Conservation (phyloP, 2,888 invertebrate species). For the Chloromyia formosa region DNA sequence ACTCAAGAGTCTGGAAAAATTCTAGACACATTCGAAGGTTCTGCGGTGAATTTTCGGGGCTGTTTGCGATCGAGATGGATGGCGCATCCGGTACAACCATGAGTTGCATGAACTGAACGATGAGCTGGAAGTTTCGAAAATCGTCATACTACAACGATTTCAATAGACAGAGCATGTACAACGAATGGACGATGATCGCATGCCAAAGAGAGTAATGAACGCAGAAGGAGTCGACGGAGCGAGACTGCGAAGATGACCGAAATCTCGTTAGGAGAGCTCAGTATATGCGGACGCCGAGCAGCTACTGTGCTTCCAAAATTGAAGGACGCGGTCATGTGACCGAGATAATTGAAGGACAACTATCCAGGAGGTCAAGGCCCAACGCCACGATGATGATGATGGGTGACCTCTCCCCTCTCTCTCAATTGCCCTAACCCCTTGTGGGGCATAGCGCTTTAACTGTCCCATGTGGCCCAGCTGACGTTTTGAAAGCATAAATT, state of each 20-base stretch:
- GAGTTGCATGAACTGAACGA: neutral
- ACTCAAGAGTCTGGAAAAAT: conserved; percentile 19
- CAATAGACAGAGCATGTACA: neutral
- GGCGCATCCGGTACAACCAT: conserved; percentile 35
- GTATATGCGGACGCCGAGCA: neutral
- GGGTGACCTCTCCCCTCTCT: too few relatives aligned
- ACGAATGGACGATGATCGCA: neutral
- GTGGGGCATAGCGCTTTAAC: too few relatives aligned
- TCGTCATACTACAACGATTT: neutral
- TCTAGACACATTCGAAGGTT: conserved; percentile 42
- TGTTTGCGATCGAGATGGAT: neutral
- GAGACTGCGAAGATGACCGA: neutral
- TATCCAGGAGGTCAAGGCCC: neutral
- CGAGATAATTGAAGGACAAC: conserved; percentile 1
- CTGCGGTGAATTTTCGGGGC: conserved; percentile 45
- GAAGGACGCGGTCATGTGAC: too few relatives aligned
- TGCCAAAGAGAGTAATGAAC: neutral
- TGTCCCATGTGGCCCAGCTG: too few relatives aligned
- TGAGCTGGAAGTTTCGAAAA: neutral
- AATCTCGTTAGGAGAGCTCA: neutral
- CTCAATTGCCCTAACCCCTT: too few relatives aligned
- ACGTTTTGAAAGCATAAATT: too few relatives aligned
- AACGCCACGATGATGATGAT: too few relatives aligned
- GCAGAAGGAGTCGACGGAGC: neutral
- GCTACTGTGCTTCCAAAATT: neutral